These are phyloP conservation scores for Hyles euphorbiae DNA, from an alignment of 1,140 invertebrate species.

Conservation along the genomic window DNA sequence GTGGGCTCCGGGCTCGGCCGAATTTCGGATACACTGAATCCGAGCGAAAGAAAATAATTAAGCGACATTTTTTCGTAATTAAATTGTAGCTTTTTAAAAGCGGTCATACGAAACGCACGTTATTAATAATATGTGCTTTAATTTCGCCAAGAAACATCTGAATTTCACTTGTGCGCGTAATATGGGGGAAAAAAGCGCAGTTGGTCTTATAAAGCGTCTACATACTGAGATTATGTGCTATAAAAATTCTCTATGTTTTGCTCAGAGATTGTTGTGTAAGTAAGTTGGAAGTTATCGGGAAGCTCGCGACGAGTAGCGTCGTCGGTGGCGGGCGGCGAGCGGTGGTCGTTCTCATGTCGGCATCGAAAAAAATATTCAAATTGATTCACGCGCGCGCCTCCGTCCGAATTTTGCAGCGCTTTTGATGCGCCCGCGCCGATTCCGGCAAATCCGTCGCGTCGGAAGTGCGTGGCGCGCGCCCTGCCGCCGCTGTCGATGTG, in stretches of 20 bases:
- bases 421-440: slow-evolving; percentile 73
- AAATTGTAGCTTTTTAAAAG: slow-evolving; percentile 53
- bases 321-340: slow-evolving; percentile 25
- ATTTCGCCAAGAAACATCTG: slow-evolving; percentile 34
- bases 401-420: slow-evolving; percentile 68
- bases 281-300: slow-evolving; percentile 11
- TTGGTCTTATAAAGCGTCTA: slow-evolving; percentile 33
- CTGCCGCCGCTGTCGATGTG: slow-evolving; percentile 48
- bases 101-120: slow-evolving; percentile 28
- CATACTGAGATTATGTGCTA: slow-evolving; percentile 54
- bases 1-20: slow-evolving; percentile 53
- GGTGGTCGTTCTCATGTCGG: slow-evolving; percentile 60
- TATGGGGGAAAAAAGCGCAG: slow-evolving; percentile 36
- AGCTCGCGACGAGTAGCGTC: slow-evolving; percentile 8
- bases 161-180: slow-evolving; percentile 37
- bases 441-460: slow-evolving; percentile 73
- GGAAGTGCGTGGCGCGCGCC: slow-evolving; percentile 68
- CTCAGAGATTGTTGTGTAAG: slow-evolving; percentile 9
- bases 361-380: slow-evolving; percentile 71
- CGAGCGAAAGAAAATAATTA: slow-evolving; percentile 59
- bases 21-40: slow-evolving; percentile 60
- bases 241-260: slow-evolving; percentile 50
- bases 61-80: slow-evolving; percentile 65
- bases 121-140: slow-evolving; percentile 52
- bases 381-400: slow-evolving; percentile 69